Evolutionary conservation across 2,888 invertebrate genomes (phyloP), one percentile per base, ranked within the genome.

Genomic region (Euclidia mi): DNA sequence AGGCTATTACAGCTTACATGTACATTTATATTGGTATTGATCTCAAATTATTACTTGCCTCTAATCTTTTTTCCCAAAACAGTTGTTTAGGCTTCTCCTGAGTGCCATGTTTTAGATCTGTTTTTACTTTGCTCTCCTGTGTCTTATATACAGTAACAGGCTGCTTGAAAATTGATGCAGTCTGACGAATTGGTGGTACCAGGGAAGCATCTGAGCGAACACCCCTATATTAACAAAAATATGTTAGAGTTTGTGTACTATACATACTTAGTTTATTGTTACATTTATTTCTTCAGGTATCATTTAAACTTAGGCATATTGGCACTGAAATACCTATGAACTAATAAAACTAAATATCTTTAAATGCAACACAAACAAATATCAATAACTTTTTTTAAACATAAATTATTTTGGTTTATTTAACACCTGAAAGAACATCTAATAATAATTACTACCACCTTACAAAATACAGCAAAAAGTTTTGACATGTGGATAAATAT

Each of bases 111-210:
- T 99, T 99, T 70, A 98, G 95, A 80, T 99, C 99, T 3, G 96
- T 95, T 89, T 98, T 98, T 10, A 98, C 98, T 93, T 98, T 97
- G 79, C 98, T 97, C 83, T 98, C 98, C 86, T 98, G 98, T 20
- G 98, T 98, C 87, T 98, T 98, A 78, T 98, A 96, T 3, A 99
- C 98, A 0, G 99, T 99, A 0, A 99, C 99, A 0, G 99, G 99
- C 87, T 99, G 99, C 85, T 99, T 99, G 89, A 99, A 99, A 82
- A 99, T 99, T 1, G 99, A 99, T 0, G 99, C 99, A 0, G 99
- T 99, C 94, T 99, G 99, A 38, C 99, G 96, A 61, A 99, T 99
- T 1, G 99, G 99, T 42, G 99, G 98, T 47, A 98, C 97, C 65
- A 99, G 89, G 9, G 98, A 98, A 7, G 98, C 97, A 91, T 99